Evolutionary conservation across 2,888 invertebrate genomes (phyloP), one percentile per base, ranked within the genome.

Genomic region (Philereme vetulata): DNA sequence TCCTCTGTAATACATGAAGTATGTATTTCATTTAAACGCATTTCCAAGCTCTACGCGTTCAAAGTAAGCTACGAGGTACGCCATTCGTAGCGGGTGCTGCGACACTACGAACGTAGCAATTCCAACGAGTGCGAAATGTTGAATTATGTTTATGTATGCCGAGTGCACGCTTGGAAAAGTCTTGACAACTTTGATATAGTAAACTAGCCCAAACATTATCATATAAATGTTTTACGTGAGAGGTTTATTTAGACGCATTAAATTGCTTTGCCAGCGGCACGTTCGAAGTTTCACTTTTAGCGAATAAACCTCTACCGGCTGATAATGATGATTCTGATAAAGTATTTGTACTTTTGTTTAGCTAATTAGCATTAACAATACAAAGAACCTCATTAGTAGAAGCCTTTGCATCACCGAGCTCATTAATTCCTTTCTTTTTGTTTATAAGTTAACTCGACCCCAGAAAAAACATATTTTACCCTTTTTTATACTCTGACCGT

Each of bases 21-120:
- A 6, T 38, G 38, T 6, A 38, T 0, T 38, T 38, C 38, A 8
- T 33, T 49, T n/a, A 36, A 50, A 43, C 49, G 49, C 56, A 51
- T 51, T 56, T 40, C 45, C 7, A 51, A 50, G 50, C 44, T 46
- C 35, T 36, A 45, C 45, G 47, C 38, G 50, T 46, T 43, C 43
- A 51, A 60, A 50, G 52, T 52, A 48, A 47, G 60, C 51, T 60
- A 60, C 55, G 55, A 60, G 59, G 54, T 51, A 51, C 50, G 50
- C 10, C n/a, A 48, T 49, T 56, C 46, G 46, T 60, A 54, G 53
- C 34, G 59, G 34, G 40, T 34, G 10, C 44, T 52, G 36, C 44
- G 8, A 9, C 32, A 35, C 59, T 50, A 45, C 59, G 58, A 50
- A 11, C 52, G 47, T 55, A 44, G 60, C 47, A 51, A n/a, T 8